Evolutionary conservation across 2,113 vertebrate genomes (phyloP).

Genomic region (Amazona vittata): DNA sequence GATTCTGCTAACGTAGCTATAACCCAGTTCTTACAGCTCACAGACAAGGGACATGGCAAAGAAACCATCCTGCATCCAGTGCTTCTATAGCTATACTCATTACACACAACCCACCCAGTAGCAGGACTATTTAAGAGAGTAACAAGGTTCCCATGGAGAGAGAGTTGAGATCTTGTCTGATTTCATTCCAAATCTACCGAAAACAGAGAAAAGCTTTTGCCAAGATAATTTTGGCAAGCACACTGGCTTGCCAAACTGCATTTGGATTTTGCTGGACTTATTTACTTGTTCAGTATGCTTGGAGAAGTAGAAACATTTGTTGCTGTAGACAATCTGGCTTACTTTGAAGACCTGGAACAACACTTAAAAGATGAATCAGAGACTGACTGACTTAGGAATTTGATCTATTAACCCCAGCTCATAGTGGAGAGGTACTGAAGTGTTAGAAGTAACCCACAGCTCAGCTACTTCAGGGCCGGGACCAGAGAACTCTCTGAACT

Average conservation of each 20-base stretch:
- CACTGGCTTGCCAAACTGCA: not conserved
- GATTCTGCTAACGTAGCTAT: not conserved
- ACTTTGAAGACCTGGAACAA: conserved; percentile 11
- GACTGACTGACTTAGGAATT: not conserved
- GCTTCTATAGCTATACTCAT: not conserved
- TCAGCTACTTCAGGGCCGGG: not conserved
- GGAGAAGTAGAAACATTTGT: not conserved
- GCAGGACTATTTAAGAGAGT: not conserved
- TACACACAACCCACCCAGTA: not conserved
- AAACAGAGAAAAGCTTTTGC: conserved; percentile 21
- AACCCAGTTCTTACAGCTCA: not conserved
- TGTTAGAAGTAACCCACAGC: not conserved
- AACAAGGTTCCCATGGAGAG: conserved; percentile 17
- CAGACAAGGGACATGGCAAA: not conserved
- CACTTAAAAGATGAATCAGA: conserved; percentile 30
- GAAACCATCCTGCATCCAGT: not conserved
- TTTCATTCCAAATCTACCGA: conserved; percentile 29
- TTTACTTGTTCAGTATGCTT: not conserved
- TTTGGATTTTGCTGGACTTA: conserved; percentile 34
- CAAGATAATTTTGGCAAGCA: conserved; percentile 29
- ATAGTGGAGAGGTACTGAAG: not conserved
- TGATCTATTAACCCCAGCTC: not conserved
- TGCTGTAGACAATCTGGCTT: conserved; percentile 35
- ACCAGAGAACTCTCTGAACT: not conserved
- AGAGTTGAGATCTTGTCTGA: conserved; percentile 6